phyloP scores from a whole-genome alignment of 1,140 invertebrate genomes.

The Meloidogyne hapla region DNA sequence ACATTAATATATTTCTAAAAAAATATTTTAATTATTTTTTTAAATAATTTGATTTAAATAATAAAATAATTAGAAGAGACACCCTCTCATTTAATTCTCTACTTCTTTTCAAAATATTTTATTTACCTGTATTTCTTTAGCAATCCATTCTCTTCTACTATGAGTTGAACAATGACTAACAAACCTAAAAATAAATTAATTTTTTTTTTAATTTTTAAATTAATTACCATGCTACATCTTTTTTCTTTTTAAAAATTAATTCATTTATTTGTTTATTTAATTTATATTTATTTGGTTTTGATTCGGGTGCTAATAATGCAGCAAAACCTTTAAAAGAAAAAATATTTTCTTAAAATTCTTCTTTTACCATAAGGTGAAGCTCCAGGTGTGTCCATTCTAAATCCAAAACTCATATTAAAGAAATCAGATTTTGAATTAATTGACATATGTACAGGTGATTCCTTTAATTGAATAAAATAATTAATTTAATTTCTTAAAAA shows the following conservation, averaged over 20 bases:
- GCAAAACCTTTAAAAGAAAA: conserved; percentile 35
- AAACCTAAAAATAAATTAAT: conserved; percentile 52
- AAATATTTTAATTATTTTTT: conserved; percentile 7
- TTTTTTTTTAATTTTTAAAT: background rate
- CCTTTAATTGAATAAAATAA: background rate
- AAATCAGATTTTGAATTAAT: background rate
- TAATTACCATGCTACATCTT: conserved; percentile 61
- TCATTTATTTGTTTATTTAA: conserved; percentile 28
- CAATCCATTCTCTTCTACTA: conserved; percentile 44
- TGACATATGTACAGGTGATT: conserved; percentile 5
- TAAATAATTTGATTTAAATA: background rate
- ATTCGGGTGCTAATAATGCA: conserved; percentile 48
- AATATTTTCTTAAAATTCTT: background rate
- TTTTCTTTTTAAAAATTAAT: conserved; percentile 62
- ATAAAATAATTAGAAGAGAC: no score
- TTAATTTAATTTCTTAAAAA: background rate
- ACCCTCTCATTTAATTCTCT: no score
- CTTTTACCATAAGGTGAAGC: conserved; percentile 55
- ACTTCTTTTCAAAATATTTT: no score
- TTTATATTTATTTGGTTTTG: conserved; percentile 15
- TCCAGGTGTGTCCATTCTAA: conserved; percentile 49
- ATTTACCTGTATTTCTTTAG: conserved; percentile 44
- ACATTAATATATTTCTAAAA: conserved; percentile 48
- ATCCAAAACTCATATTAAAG: conserved; percentile 54
- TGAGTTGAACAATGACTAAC: conserved; percentile 62